phyloP scores from a whole-genome alignment of 2,113 vertebrate species.

The Nematolebias whitei region DNA sequence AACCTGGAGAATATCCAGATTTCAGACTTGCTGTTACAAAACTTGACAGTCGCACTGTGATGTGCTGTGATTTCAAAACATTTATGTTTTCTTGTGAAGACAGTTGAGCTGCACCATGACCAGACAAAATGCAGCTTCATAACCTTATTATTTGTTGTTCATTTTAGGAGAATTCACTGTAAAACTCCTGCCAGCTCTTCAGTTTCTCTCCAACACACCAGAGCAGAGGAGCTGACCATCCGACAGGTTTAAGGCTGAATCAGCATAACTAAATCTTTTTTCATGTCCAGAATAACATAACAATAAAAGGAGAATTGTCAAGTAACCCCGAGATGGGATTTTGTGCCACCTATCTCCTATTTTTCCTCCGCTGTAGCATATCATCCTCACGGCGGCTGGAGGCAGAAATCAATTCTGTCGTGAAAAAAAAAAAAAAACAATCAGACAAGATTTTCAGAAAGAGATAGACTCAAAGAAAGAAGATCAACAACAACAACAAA shows the following conservation, averaged over 20 bases:
- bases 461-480: slow-evolving; percentile 5
- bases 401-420: slow-evolving; percentile 63
- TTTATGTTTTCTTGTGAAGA: neutral
- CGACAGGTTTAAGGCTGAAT: slow-evolving; percentile 36
- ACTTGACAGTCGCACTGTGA: too few relatives aligned
- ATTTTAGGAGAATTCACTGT: neutral
- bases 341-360: slow-evolving; percentile 59
- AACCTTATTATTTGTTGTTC: neutral
- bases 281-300: slow-evolving; percentile 59
- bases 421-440: slow-evolving; percentile 44
- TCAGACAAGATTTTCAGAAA: slow-evolving; percentile 51
- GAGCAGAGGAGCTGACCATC: slow-evolving; percentile 14
- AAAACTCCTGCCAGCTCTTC: slow-evolving; percentile 11
- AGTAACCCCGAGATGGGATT: slow-evolving; percentile 49
- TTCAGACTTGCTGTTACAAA: too few relatives aligned
- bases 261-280: slow-evolving; percentile 55
- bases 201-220: slow-evolving; percentile 7
- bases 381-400: slow-evolving; percentile 38
- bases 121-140: neutral
- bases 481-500: slow-evolving; percentile 4
- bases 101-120: too few relatives aligned
- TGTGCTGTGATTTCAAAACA: too few relatives aligned
- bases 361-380: slow-evolving; percentile 46
- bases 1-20: too few relatives aligned
- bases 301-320: slow-evolving; percentile 52